Base-by-base conservation (phyloP, 2,113 vertebrate genomes). In the Lagopus leucura region DNA sequence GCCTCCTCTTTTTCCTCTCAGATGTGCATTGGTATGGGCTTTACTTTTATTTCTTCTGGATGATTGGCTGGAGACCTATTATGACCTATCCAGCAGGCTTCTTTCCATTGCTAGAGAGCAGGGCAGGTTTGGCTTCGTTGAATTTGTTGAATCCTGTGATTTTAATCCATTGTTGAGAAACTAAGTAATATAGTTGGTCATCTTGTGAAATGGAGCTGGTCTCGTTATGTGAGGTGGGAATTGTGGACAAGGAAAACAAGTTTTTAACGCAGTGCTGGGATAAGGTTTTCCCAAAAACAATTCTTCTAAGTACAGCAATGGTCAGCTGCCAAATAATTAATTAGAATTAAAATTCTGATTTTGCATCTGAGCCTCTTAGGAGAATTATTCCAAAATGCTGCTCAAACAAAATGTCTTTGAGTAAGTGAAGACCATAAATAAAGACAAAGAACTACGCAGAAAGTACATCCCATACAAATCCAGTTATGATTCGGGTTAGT, bases 271-370 rank as follows among this genome's bases (percentile, higher is more conserved):
- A 71, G 55, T 74, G 24, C 64, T 88, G 50, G 55, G 36, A 36
- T 18, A 66, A 50, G 18, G 16, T 66, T 90, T 91, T 92, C 76
- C 76, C 86, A 55, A 55, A 71, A 90, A 45, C 75, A 94, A 55
- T 28, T 88, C 21, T 89, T 73, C 55, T 50, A 64, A 73, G 32
- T 73, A 70, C 50, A 91, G 66, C 71, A 47, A 19, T 42, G 27
- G 38, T 34, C 61, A 92, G 66, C 83, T 87, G 81, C 86, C 89
- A 93, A 89, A 25, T 5, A 82, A 79, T 76, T 82, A 76, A 47
- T 80, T 42, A 92, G 47, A 91, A 94, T 80, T 55, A 52, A 86
- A 86, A 70, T 80, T 74, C 74, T 92, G 38, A 93, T 94, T 89
- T 91, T 67, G 40, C 42, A 52, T 74, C 88, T 77, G 69, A 34